Percentiles rank a stretch among this genome's conserved stretches.
These are phyloP conservation scores for Agraylea sexmaculata DNA, from an alignment of 1,140 invertebrate species.

Conservation along the genomic window DNA sequence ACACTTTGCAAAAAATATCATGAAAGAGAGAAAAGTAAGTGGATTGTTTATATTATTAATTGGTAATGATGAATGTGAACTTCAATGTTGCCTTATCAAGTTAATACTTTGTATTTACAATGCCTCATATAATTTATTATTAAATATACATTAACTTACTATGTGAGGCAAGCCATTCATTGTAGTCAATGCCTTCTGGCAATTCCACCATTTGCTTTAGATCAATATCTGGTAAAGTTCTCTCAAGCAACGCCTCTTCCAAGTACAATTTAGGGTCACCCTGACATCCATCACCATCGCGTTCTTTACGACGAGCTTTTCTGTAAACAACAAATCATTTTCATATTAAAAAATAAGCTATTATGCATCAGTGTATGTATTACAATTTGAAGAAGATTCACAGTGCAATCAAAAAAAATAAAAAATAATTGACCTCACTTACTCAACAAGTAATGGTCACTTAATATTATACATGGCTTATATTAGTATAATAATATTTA, in stretches of 20 bases:
- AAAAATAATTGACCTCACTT: too few relatives aligned
- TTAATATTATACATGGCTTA: too few relatives aligned
- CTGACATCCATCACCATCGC: conserved; percentile 66
- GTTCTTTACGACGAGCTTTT: conserved; percentile 94
- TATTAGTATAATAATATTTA: too few relatives aligned
- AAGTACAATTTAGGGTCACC: conserved; percentile 91
- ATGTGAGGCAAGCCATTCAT: conserved; percentile 97
- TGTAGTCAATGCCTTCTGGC: conserved; percentile 87
- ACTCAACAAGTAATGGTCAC: too few relatives aligned
- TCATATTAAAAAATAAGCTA: conserved; percentile 16
- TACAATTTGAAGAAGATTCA: too few relatives aligned
- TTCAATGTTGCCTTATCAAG: too few relatives aligned
- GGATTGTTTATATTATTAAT: too few relatives aligned
- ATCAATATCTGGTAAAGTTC: conserved; percentile 85
- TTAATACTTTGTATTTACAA: too few relatives aligned
- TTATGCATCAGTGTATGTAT: too few relatives aligned
- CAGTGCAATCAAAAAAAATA: conserved; percentile 18
- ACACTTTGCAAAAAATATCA: too few relatives aligned
- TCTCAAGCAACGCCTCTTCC: conserved; percentile 84
- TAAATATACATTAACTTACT: conserved; percentile 54
- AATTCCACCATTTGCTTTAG: conserved; percentile 84
- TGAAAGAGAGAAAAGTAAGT: too few relatives aligned
- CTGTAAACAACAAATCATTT: conserved; percentile 47
- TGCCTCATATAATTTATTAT: neutral
- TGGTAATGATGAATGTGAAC: neutral